phyloP scores from a whole-genome alignment of 2,113 vertebrate species.

The Azemiops feae region DNA sequence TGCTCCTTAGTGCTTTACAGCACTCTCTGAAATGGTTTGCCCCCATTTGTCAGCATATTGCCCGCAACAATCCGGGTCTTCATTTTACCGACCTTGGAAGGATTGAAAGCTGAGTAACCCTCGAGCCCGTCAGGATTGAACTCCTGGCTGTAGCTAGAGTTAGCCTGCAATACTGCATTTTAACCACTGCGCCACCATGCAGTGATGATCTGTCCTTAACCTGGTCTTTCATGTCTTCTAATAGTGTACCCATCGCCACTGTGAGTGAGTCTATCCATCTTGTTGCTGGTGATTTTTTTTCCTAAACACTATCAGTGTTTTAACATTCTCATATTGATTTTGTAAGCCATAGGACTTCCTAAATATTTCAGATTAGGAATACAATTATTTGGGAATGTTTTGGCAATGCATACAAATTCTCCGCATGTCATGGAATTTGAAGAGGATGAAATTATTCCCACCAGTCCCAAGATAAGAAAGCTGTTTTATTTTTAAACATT shows the following conservation, averaged over 20 bases:
- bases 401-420: not conserved
- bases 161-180: not conserved
- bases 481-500: not conserved
- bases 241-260: not conserved
- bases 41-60: not conserved
- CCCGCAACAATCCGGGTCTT: not conserved
- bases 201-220: not conserved
- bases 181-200: not conserved
- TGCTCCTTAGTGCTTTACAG: not conserved
- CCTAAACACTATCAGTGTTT: not conserved
- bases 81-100: not conserved
- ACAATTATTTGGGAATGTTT: not conserved
- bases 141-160: not conserved
- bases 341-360: not conserved
- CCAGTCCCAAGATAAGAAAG: not conserved
- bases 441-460: not conserved
- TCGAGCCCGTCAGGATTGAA: not conserved
- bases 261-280: not conserved
- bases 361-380: not conserved
- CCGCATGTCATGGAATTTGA: not conserved
- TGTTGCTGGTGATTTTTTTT: not conserved
- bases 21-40: not conserved
- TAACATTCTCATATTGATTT: not conserved
- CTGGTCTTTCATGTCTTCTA: not conserved
- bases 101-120: not conserved